Evolutionary conservation across 2,888 invertebrate genomes (phyloP).

Genomic region (Mythimna lalbum): DNA sequence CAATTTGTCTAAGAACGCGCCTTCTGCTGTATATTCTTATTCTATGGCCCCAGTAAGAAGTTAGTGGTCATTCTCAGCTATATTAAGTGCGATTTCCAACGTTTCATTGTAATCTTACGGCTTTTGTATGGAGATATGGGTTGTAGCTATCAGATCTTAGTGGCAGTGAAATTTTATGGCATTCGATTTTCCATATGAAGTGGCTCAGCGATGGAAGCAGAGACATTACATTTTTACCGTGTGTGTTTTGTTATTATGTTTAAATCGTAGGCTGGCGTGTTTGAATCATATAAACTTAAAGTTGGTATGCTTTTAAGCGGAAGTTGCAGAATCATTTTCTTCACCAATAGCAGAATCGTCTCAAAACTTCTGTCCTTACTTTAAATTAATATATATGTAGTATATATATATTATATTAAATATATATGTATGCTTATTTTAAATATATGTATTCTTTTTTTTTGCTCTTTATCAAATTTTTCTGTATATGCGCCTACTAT

Average conservation of each 20-base stretch:
- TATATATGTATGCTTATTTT: too few species aligned
- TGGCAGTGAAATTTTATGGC: constrained; percentile 35
- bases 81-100: constrained; percentile 42
- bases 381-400: too few species aligned
- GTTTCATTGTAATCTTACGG: constrained; percentile 34
- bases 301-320: too few species aligned
- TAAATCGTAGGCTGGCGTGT: background rate
- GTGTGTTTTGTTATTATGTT: constrained; percentile 9
- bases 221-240: background rate
- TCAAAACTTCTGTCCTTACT: too few species aligned
- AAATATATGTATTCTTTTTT: too few species aligned
- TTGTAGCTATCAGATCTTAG: constrained; percentile 42
- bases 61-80: constrained; percentile 30
- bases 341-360: too few species aligned
- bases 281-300: too few species aligned
- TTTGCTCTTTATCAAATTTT: too few species aligned
- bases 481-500: too few species aligned
- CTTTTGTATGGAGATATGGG: constrained; percentile 44
- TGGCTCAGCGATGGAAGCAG: background rate
- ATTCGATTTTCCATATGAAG: constrained; percentile 9
- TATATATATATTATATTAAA: too few species aligned
- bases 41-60: background rate
- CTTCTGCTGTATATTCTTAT: constrained; percentile 17
- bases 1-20: background rate
- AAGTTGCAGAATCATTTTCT: too few species aligned